phyloP scores from a whole-genome alignment of 2,113 vertebrate genomes.

The Rallus limicola region DNA sequence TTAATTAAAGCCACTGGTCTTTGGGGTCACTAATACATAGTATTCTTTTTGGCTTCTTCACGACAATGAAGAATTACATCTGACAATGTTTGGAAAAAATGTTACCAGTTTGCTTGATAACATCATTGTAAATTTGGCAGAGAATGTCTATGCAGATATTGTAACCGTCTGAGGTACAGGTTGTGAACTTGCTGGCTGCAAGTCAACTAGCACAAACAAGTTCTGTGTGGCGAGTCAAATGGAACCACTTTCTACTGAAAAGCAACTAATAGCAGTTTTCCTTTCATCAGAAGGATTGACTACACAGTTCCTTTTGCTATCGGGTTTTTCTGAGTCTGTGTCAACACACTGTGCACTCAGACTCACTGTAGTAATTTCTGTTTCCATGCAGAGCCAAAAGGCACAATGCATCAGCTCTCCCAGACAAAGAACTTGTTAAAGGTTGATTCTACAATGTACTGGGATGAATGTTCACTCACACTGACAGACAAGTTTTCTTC shows the following conservation, averaged over 20 bases:
- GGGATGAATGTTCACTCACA: not conserved
- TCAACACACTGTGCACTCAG: not conserved
- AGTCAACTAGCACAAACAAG: not conserved
- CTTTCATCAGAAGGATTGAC: not conserved
- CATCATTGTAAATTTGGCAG: not conserved
- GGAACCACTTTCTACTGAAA: constrained; percentile 4
- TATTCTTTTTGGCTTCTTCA: not conserved
- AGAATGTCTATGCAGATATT: not conserved
- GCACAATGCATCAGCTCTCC: not conserved
- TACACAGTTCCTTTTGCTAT: not conserved
- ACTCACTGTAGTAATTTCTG: not conserved
- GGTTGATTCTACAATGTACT: not conserved
- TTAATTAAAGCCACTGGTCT: not conserved
- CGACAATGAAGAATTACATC: not conserved
- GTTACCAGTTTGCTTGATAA: not conserved
- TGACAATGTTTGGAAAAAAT: not conserved
- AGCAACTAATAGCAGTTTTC: not conserved
- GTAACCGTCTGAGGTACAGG: not conserved
- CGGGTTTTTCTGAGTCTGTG: not conserved
- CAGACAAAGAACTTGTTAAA: not conserved
- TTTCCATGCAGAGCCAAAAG: not conserved
- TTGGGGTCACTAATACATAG: not conserved
- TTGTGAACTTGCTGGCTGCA: not conserved
- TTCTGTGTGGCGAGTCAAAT: not conserved
- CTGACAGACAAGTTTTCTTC: not conserved